Conservation (phyloP, 2,888 invertebrate species). For the Dendrolimus pini region DNA sequence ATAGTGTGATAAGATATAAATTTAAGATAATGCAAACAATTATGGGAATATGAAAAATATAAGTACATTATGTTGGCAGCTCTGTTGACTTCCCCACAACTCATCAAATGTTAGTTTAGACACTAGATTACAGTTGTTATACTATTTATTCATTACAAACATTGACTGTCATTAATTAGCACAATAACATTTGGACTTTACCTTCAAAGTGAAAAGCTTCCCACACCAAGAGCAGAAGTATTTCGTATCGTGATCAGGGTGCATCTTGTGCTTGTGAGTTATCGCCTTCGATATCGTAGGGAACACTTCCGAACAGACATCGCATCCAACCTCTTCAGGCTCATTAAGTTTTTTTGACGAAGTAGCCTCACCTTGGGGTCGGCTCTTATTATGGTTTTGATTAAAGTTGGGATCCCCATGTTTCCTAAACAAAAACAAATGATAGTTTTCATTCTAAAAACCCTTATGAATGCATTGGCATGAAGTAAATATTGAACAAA, state of each 20-base stretch:
- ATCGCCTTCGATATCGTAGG: constrained; percentile 79
- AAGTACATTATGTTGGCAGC: background rate
- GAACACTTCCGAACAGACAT: constrained; percentile 77
- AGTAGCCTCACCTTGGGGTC: constrained; percentile 30
- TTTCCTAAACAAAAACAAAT: constrained; percentile 52
- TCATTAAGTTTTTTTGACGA: constrained; percentile 33
- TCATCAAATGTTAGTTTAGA: background rate
- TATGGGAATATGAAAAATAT: background rate
- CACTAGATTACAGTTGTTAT: too few relatives aligned
- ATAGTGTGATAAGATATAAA: background rate
- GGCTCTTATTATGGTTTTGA: constrained; percentile 40
- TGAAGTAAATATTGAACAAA: background rate
- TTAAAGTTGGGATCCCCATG: constrained; percentile 79
- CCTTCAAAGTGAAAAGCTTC: constrained; percentile 81
- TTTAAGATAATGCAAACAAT: background rate
- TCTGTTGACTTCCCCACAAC: background rate
- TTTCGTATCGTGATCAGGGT: constrained; percentile 78
- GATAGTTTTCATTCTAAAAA: background rate
- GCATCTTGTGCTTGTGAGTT: constrained; percentile 80
- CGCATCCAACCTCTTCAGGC: constrained; percentile 67
- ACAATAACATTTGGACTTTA: constrained; percentile 22
- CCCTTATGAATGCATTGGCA: background rate
- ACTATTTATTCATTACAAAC: too few relatives aligned
- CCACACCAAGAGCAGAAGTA: constrained; percentile 82
- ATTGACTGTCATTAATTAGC: too few relatives aligned